phyloP scores from a whole-genome alignment of 2,888 invertebrate genomes.

The Meloe dianella region DNA sequence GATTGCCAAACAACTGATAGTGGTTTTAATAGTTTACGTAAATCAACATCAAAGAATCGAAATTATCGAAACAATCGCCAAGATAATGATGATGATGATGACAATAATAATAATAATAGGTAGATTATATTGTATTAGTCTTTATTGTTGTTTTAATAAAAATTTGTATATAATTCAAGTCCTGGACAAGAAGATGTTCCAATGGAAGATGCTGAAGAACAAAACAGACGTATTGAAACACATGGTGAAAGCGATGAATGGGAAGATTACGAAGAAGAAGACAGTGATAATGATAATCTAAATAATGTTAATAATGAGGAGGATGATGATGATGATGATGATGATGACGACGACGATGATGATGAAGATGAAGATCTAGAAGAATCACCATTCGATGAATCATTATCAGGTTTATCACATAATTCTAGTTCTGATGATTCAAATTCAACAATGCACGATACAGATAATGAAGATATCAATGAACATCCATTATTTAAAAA shows the following conservation, averaged over 20 bases:
- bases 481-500: slow-evolving; percentile 63
- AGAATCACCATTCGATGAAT: background rate
- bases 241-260: slow-evolving; percentile 19
- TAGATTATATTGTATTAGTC: slow-evolving; percentile 18
- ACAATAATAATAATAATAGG: slow-evolving; percentile 39
- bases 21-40: slow-evolving; percentile 40
- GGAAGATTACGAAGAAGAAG: slow-evolving; percentile 35
- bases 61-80: slow-evolving; percentile 44
- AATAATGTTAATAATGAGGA: too few relatives aligned
- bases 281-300: slow-evolving; percentile 18
- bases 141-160: background rate
- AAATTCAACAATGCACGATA: slow-evolving; percentile 42
- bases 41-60: slow-evolving; percentile 41
- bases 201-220: background rate
- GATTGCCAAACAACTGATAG: slow-evolving; percentile 32
- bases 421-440: slow-evolving; percentile 19
- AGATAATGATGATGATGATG: slow-evolving; percentile 22
- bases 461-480: slow-evolving; percentile 53
- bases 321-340: slow-evolving; percentile 14
- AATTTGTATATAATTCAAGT: background rate
- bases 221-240: background rate
- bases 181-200: background rate
- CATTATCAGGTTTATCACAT: slow-evolving; percentile 13
- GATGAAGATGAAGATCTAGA: too few relatives aligned
- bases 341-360: slow-evolving; percentile 14